Conservation (phyloP, 2,797 vertebrate species). For the Acrossocheilus wenchowensis region DNA sequence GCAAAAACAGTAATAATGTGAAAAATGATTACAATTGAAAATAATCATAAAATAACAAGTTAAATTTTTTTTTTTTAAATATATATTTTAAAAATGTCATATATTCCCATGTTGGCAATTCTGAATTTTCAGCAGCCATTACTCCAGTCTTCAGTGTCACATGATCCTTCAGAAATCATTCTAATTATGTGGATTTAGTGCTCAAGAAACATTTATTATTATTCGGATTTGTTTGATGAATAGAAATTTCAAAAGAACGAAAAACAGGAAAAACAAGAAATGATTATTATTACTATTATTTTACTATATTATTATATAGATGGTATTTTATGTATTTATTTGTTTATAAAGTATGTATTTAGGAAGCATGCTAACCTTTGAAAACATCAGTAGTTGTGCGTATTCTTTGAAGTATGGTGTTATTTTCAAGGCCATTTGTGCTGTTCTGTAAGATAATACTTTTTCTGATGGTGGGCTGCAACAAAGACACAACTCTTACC, state of each 20-base stretch:
- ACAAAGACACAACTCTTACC: slow-evolving; percentile 11
- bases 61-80: background rate
- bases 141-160: background rate
- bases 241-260: background rate
- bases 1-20: background rate
- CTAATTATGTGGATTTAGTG: background rate
- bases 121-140: background rate
- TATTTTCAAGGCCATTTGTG: background rate
- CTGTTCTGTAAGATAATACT: background rate
- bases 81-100: background rate
- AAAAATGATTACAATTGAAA: background rate
- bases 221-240: background rate
- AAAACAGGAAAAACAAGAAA: background rate
- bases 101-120: background rate
- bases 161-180: background rate
- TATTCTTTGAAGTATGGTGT: background rate
- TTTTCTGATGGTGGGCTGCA: slow-evolving; percentile 6
- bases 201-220: no score
- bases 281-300: background rate
- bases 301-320: background rate
- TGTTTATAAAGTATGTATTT: background rate
- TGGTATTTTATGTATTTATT: background rate
- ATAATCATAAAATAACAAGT: background rate
- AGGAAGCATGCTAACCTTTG: background rate
- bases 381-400: background rate